phyloP scores from a whole-genome alignment of 2,797 vertebrate genomes.

The Cichlasoma orientale region DNA sequence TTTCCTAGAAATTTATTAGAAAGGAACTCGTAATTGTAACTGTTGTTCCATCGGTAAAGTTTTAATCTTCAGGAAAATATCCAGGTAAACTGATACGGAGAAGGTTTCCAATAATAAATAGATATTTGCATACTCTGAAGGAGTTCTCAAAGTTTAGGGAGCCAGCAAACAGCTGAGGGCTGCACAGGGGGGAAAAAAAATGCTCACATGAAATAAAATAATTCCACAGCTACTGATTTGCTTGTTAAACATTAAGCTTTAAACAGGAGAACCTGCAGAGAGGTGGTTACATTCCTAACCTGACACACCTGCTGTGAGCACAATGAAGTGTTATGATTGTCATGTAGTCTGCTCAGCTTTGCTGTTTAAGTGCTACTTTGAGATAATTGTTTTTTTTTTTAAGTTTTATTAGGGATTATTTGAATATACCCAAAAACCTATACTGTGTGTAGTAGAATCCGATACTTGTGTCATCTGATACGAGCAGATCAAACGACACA shows the following conservation, averaged over 20 bases:
- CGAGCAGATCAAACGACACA: too few relatives aligned
- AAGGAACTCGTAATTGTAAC: background rate
- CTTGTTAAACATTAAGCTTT: background rate
- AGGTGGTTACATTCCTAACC: background rate
- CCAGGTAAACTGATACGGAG: background rate
- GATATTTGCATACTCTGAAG: background rate
- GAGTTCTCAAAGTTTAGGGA: rapidly evolving
- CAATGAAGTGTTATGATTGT: too few relatives aligned
- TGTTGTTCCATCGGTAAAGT: background rate
- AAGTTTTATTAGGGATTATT: background rate
- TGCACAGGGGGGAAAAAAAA: background rate
- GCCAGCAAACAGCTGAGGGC: background rate
- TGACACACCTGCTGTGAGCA: background rate
- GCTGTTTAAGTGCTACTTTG: too few relatives aligned
- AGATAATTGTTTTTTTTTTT: background rate
- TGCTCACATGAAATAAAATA: background rate
- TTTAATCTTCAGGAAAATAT: background rate
- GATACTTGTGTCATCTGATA: too few relatives aligned
- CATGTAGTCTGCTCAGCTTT: background rate
- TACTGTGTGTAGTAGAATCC: background rate
- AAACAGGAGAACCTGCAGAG: background rate
- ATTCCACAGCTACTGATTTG: background rate
- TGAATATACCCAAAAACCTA: background rate
- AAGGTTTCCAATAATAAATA: too few relatives aligned
- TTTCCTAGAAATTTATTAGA: background rate